Base-by-base conservation (phyloP, 2,888 invertebrate genomes). In the Leucophenga maculata region DNA sequence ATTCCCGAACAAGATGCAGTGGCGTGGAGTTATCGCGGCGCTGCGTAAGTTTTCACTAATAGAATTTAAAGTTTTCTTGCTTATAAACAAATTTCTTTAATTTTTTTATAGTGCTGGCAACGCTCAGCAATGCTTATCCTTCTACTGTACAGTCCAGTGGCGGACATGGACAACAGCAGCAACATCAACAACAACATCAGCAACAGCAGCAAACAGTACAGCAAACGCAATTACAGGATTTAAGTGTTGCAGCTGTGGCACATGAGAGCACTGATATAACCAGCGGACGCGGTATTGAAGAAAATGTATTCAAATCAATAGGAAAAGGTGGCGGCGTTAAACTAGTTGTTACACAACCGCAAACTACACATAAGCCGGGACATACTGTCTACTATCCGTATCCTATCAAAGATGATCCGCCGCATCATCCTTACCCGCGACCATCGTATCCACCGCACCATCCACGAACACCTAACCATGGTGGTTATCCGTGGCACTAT, bases 321-420 rank as follows among this genome's bases (percentile, higher is more conserved):
- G 80, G 80, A 75, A 80, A 79, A 79, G 80, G 78, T 73, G 78
- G 78, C 39, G 39, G 39, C 68, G 74, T 78, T 71, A 81, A 79
- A 72, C 72, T 77, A 72, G 77, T 80, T 73, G 72, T 72, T 69
- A 65, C 68, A 66, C 13, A 72, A 65, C 68, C 71, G 70, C 74
- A 73, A 67, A 69, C 74, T 39, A 39, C 39, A 39, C 1, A 1
- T 1, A 39, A 39, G 8, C 39, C 39, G 8, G 39, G 39, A 3
- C 75, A 79, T 73, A 80, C 65, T 75, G 78, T 76, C 4, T 81
- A 80, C 71, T 81, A 80, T 76, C 39, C 39, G n/a, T 79, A 80
- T 81, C 57, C 73, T 71, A 50, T 77, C 74, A 80, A 80, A 72
- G 79, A 78, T 31, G 75, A 72, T 64, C 68, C 67, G 4, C 65